phyloP scores from a whole-genome alignment of 2,113 vertebrate genomes.

The Ovis canadensis region DNA sequence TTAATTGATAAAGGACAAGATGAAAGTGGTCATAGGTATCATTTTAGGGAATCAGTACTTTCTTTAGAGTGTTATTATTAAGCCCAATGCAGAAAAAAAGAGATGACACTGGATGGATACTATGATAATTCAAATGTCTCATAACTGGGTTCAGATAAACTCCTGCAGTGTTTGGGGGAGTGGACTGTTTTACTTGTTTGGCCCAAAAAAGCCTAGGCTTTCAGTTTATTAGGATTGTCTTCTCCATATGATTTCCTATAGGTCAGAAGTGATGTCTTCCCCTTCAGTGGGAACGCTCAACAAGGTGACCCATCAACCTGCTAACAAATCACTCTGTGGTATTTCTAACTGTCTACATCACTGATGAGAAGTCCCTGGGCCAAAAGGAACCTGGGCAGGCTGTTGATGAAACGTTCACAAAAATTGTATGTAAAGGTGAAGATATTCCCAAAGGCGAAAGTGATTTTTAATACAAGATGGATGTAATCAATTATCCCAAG shows the following conservation, averaged over 20 bases:
- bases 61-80: not conserved
- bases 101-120: not conserved
- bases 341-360: not conserved
- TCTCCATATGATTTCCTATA: not conserved
- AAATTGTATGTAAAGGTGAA: not conserved
- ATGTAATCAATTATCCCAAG: not conserved
- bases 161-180: not conserved
- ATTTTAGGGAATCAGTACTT: constrained; percentile 13
- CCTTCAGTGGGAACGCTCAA: not conserved
- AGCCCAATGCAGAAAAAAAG: not conserved
- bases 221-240: not conserved
- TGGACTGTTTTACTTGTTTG: not conserved
- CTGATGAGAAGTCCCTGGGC: not conserved
- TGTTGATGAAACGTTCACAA: not conserved
- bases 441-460: not conserved
- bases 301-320: not conserved
- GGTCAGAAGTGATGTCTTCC: not conserved
- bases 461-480: not conserved
- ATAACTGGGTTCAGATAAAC: not conserved
- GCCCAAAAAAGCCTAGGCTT: not conserved
- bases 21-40: not conserved
- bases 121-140: not conserved
- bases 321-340: not conserved
- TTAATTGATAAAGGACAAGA: constrained; percentile 38
- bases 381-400: not conserved